A percentile compares a stretch with the other conserved stretches of the same genome.
These are phyloP conservation scores for Gila robusta DNA, from an alignment of 2,797 vertebrate genomes.

Conservation along the genomic window DNA sequence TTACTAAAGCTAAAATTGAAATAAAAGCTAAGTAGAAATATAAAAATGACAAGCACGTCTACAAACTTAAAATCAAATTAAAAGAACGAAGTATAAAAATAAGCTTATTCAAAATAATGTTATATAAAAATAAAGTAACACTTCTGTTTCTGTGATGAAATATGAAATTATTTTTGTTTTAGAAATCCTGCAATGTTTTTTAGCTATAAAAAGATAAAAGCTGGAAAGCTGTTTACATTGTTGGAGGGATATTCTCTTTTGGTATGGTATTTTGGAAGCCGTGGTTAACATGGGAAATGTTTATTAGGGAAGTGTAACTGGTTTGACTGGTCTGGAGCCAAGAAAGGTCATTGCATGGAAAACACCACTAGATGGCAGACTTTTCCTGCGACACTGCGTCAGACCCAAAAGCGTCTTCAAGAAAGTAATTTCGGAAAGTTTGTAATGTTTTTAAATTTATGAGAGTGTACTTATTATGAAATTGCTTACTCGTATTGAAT, in stretches of 20 bases:
- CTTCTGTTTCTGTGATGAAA: not conserved
- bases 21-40: not conserved
- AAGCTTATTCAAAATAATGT: not conserved
- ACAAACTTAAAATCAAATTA: too few species aligned
- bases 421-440: not conserved
- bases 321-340: not conserved
- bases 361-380: conserved; percentile 52
- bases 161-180: not conserved
- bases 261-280: conserved; percentile 1
- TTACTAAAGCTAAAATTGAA: not conserved
- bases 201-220: not conserved
- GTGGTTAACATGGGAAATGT: not conserved
- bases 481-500: not conserved
- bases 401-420: not conserved
- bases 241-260: not conserved
- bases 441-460: not conserved
- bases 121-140: not conserved
- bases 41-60: too few species aligned
- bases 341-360: not conserved
- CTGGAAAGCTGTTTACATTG: not conserved
- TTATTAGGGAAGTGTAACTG: not conserved
- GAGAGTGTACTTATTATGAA: not conserved
- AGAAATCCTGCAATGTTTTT: not conserved
- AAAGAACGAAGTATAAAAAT: not conserved
- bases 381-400: not conserved